These are phyloP conservation scores for Tetraneura akinire DNA, from an alignment of 1,140 invertebrate species.

Conservation along the genomic window DNA sequence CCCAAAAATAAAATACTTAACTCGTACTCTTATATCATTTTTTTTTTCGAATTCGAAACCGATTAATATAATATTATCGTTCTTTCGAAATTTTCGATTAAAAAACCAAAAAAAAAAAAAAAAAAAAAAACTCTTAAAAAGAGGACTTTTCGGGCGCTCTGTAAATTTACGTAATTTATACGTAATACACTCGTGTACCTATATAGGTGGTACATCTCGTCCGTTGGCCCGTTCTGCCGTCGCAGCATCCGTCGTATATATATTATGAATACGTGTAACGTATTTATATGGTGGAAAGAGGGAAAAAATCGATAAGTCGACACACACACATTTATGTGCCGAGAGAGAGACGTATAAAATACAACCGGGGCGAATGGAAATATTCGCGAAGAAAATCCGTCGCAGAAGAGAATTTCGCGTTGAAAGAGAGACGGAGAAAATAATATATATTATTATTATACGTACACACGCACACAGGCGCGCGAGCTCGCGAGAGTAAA, in stretches of 20 bases:
- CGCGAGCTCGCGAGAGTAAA: not conserved
- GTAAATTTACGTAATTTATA: no score
- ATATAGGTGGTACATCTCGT: conserved; percentile 4
- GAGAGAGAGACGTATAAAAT: not conserved
- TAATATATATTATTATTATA: not conserved
- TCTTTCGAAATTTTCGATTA: no score
- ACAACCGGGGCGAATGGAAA: conserved; percentile 31
- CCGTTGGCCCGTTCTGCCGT: not conserved
- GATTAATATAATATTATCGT: no score
- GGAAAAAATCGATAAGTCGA: conserved; percentile 45
- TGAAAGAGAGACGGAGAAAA: conserved; percentile 19
- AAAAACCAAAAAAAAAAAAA: no score
- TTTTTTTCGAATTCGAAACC: no score
- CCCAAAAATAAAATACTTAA: no score
- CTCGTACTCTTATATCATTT: no score
- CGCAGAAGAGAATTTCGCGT: conserved; percentile 4
- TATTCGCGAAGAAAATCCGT: conserved; percentile 43
- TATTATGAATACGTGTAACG: no score
- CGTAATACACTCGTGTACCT: not conserved
- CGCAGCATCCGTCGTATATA: not conserved
- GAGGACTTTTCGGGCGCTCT: no score
- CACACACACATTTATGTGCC: not conserved
- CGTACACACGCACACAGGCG: not conserved
- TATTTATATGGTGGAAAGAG: not conserved
- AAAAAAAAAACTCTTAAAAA: no score